Percentiles rank a stretch among this genome's conserved stretches.
These are phyloP conservation scores for Tillus elongatus DNA, from an alignment of 2,888 invertebrate genomes.

Conservation along the genomic window DNA sequence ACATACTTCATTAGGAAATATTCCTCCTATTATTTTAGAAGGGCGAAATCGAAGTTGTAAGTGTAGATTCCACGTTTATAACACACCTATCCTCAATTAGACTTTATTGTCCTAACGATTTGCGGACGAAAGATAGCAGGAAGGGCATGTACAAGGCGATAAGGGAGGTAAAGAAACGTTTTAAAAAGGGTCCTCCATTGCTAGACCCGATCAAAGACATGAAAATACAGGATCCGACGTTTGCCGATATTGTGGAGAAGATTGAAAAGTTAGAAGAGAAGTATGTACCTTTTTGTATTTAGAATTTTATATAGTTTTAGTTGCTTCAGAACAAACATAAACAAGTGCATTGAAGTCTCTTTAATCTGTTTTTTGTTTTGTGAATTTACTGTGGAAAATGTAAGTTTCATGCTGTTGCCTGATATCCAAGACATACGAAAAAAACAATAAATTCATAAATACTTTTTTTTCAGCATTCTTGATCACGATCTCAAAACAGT, in stretches of 20 bases:
- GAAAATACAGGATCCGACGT: constrained; percentile 80
- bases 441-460: too few species aligned
- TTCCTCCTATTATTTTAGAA: constrained; percentile 45
- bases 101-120: constrained; percentile 82
- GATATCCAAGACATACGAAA: too few species aligned
- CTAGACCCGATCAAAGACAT: constrained; percentile 93
- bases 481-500: too few species aligned
- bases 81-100: constrained; percentile 82
- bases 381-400: too few species aligned
- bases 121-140: constrained; percentile 75
- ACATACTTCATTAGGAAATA: too few species aligned
- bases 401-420: too few species aligned
- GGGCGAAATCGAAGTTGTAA: constrained; percentile 84
- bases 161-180: constrained; percentile 81
- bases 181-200: constrained; percentile 77
- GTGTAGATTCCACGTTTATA: constrained; percentile 73
- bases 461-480: too few species aligned
- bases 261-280: constrained; percentile 76
- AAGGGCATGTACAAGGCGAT: constrained; percentile 78
- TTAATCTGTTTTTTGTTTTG: constrained; percentile 3
- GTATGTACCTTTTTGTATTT: constrained; percentile 30
- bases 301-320: too few species aligned
- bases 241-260: constrained; percentile 70
- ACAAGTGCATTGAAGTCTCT: too few species aligned
- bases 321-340: too few species aligned